A percentile compares a stretch with the other conserved stretches of the same genome.
Conservation (phyloP, 1,140 invertebrate genomes). For the Andrena cerasifolii region DNA sequence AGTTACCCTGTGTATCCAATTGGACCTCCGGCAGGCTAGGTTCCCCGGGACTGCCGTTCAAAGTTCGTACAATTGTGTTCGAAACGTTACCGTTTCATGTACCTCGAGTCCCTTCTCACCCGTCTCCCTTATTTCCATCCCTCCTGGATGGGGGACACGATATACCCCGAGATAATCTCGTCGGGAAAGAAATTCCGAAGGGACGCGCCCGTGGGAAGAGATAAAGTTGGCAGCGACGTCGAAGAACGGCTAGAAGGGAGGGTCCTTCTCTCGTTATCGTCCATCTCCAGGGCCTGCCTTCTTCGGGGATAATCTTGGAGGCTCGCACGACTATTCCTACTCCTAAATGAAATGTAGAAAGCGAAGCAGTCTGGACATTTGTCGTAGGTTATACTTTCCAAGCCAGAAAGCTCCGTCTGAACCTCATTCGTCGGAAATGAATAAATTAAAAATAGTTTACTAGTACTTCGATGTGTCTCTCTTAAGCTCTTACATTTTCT, state of each 20-base stretch:
- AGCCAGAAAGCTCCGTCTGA: too few relatives aligned
- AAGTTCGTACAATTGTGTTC: not conserved
- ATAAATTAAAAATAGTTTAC: too few relatives aligned
- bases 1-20: too few relatives aligned
- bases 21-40: too few relatives aligned
- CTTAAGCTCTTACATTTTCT: too few relatives aligned
- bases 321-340: not conserved
- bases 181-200: slow-evolving; percentile 56
- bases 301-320: slow-evolving; percentile 6
- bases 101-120: not conserved
- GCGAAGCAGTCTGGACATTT: not conserved
- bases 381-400: not conserved
- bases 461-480: too few relatives aligned
- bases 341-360: not conserved
- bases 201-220: slow-evolving; percentile 39
- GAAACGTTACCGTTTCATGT: slow-evolving; percentile 1
- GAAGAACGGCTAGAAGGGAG: not conserved
- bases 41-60: too few relatives aligned
- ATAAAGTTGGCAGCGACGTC: slow-evolving; percentile 6
- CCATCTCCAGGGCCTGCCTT: slow-evolving; percentile 35
- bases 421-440: too few relatives aligned
- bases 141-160: slow-evolving; percentile 10
- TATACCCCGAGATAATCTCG: slow-evolving; percentile 33
- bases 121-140: slow-evolving; percentile 6
- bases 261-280: slow-evolving; percentile 29